phyloP scores from a whole-genome alignment of 2,797 vertebrate genomes.

The Smutsia gigantea region DNA sequence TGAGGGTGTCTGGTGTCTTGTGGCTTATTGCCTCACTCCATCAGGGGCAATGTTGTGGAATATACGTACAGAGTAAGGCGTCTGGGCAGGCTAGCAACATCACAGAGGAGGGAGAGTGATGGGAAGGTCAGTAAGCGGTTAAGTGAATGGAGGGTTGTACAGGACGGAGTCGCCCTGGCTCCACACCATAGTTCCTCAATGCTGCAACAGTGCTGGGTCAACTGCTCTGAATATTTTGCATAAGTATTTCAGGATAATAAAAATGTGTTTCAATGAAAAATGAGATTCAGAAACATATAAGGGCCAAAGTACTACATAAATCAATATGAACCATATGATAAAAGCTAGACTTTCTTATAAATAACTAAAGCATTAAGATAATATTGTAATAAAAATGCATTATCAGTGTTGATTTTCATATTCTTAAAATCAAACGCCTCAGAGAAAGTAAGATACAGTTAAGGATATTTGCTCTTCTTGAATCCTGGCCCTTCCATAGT shows the following conservation, averaged over 20 bases:
- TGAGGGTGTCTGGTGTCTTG: too few species aligned
- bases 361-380: not conserved
- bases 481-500: not conserved
- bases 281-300: not conserved
- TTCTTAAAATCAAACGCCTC: slow-evolving; percentile 12
- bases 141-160: too few species aligned
- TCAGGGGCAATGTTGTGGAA: too few species aligned
- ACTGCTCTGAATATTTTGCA: not conserved
- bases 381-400: not conserved
- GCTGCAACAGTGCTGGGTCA: not conserved
- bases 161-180: too few species aligned
- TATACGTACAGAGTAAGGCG: too few species aligned
- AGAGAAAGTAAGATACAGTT: not conserved
- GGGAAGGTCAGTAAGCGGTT: too few species aligned
- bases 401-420: not conserved
- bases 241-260: slow-evolving; percentile 8
- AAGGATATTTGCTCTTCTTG: not conserved
- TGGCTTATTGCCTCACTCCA: too few species aligned
- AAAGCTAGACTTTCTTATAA: slow-evolving; percentile 17
- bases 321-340: not conserved
- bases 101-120: too few species aligned
- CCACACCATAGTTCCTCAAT: not conserved
- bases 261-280: slow-evolving; percentile 11
- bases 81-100: too few species aligned
- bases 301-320: not conserved